Percentiles rank a stretch among this genome's conserved stretches.
Evolutionary conservation across 2,888 invertebrate species (phyloP).

Genomic region (Spodoptera picta): DNA sequence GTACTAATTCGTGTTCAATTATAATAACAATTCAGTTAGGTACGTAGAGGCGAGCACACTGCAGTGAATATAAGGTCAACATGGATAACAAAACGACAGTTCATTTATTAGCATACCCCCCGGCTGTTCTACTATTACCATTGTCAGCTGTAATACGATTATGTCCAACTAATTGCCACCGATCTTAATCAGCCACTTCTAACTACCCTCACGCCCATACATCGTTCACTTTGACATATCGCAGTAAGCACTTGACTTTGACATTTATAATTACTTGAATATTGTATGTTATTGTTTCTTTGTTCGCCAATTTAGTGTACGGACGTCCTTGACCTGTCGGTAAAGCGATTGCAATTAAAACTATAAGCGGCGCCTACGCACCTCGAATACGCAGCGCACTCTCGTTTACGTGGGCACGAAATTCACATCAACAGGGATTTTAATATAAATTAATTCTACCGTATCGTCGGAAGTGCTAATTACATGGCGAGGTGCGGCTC

Average conservation of each 20-base stretch:
- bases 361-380: slow-evolving; percentile 62
- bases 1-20: slow-evolving; percentile 37
- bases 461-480: slow-evolving; percentile 58
- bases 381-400: slow-evolving; percentile 47
- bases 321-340: slow-evolving; percentile 71
- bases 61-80: slow-evolving; percentile 79
- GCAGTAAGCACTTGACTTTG: slow-evolving; percentile 67
- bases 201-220: slow-evolving; percentile 59
- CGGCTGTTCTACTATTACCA: slow-evolving; percentile 58
- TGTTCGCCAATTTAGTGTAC: slow-evolving; percentile 66
- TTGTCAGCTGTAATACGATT: slow-evolving; percentile 71
- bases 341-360: slow-evolving; percentile 60
- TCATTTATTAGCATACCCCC: slow-evolving; percentile 70
- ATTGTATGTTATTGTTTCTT: slow-evolving; percentile 71
- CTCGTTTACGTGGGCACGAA: slow-evolving; percentile 55
- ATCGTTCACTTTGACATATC: slow-evolving; percentile 63
- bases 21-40: slow-evolving; percentile 50
- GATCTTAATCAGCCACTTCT: slow-evolving; percentile 65
- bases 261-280: slow-evolving; percentile 69
- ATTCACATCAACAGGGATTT: slow-evolving; percentile 44
- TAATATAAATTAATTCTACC: slow-evolving; percentile 59
- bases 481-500: slow-evolving; percentile 47
- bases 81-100: slow-evolving; percentile 65
- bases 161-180: slow-evolving; percentile 69
- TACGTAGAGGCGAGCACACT: slow-evolving; percentile 42